Conservation (phyloP, 2,113 vertebrate genomes). For the Oophaga pumilio region DNA sequence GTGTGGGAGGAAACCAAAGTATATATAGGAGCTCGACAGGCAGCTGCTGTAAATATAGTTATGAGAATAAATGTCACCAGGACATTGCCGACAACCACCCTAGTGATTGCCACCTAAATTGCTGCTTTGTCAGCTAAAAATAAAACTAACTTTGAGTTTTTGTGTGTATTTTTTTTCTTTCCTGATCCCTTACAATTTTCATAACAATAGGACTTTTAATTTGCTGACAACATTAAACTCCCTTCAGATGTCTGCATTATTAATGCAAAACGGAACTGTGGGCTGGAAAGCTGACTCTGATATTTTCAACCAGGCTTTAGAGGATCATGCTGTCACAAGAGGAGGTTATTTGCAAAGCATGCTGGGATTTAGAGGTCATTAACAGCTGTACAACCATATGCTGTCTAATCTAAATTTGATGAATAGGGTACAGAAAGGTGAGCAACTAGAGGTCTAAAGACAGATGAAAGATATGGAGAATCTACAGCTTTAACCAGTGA, state of each 20-base stretch:
- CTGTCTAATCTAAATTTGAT: conserved; percentile 9
- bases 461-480: not conserved
- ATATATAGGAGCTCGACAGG: not conserved
- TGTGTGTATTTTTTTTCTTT: not conserved
- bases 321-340: conserved; percentile 11
- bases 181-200: not conserved
- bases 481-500: not conserved
- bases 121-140: conserved; percentile 7
- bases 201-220: not conserved
- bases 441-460: not conserved
- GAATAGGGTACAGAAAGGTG: not conserved
- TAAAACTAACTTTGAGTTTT: not conserved
- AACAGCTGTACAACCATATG: conserved; percentile 22
- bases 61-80: not conserved
- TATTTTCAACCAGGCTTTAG: not conserved
- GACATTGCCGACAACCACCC: not conserved
- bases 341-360: conserved; percentile 13
- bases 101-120: not conserved
- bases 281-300: conserved; percentile 7
- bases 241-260: not conserved
- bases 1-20: not conserved
- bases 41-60: not conserved
- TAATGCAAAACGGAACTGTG: conserved; percentile 12
- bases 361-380: not conserved
- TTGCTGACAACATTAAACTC: conserved; percentile 7